Percentiles rank a stretch among this genome's conserved stretches.
Conservation (phyloP, 37 sponge, comb jelly and placozoan genomes). For the Ephydatia muelleri region DNA sequence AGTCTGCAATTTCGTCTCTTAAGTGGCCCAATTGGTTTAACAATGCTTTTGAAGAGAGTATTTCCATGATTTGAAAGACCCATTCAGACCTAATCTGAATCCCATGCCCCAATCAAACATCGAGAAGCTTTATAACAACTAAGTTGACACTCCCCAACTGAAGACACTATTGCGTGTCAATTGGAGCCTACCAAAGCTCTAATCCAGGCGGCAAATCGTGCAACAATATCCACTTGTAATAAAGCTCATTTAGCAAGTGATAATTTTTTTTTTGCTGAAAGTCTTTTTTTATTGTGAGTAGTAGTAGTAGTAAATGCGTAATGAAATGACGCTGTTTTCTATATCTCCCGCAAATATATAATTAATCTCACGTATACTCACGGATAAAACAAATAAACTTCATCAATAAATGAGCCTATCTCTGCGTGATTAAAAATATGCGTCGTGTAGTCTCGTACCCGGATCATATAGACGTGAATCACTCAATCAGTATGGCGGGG, state of each 20-base stretch:
- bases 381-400: too few relatives aligned
- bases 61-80: slow-evolving; percentile 29
- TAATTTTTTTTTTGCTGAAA: too few relatives aligned
- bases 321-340: too few relatives aligned
- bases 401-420: too few relatives aligned
- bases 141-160: slow-evolving; percentile 20
- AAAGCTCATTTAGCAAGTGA: slow-evolving; percentile 32
- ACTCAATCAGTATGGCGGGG: too few relatives aligned
- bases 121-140: slow-evolving; percentile 38
- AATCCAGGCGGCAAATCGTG: slow-evolving; percentile 29
- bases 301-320: too few relatives aligned
- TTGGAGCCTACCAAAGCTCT: slow-evolving; percentile 37
- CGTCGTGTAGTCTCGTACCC: too few relatives aligned
- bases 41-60: slow-evolving; percentile 44
- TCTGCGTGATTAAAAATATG: too few relatives aligned
- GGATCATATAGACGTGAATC: too few relatives aligned
- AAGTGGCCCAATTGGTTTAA: slow-evolving; percentile 20
- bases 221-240: slow-evolving; percentile 28
- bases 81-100: slow-evolving; percentile 23
- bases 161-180: slow-evolving; percentile 6
- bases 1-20: slow-evolving; percentile 26
- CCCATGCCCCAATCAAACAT: slow-evolving; percentile 40
- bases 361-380: too few relatives aligned
- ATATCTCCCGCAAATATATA: too few relatives aligned
- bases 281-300: too few relatives aligned